Evolutionary conservation across 2,888 invertebrate genomes (phyloP).

Genomic region (Ichneumoninae sp.): DNA sequence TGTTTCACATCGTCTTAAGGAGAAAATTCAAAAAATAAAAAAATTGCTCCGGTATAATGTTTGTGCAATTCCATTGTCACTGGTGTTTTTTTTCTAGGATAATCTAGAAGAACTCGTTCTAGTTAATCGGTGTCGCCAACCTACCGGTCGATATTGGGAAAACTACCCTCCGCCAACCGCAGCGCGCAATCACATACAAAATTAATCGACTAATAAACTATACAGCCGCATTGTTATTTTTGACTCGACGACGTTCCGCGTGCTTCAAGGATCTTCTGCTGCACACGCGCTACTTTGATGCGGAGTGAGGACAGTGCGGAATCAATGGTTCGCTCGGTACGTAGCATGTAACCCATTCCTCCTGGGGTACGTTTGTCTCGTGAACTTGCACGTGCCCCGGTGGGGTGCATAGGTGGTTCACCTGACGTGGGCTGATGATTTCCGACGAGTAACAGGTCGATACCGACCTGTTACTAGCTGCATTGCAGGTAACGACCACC

Average conservation of each 20-base stretch:
- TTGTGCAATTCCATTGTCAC: too few species aligned
- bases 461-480: constrained; percentile 76
- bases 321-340: constrained; percentile 18
- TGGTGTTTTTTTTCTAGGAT: not conserved
- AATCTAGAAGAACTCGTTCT: not conserved
- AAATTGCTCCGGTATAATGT: too few species aligned
- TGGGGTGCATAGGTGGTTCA: constrained; percentile 62
- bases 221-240: not conserved
- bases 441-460: constrained; percentile 78
- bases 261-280: not conserved
- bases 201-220: not conserved
- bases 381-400: constrained; percentile 54
- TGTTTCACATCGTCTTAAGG: too few species aligned
- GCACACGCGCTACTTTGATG: not conserved
- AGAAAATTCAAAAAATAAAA: too few species aligned
- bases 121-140: not conserved
- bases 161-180: not conserved
- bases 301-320: not conserved
- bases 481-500: constrained; percentile 78
- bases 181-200: not conserved
- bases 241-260: not conserved
- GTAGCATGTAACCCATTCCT: constrained; percentile 1
- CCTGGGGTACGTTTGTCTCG: constrained; percentile 40
- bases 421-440: constrained; percentile 78
- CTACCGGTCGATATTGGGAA: not conserved